Base-by-base conservation (phyloP, 2,888 invertebrate genomes). In the Drosophila anceps region DNA sequence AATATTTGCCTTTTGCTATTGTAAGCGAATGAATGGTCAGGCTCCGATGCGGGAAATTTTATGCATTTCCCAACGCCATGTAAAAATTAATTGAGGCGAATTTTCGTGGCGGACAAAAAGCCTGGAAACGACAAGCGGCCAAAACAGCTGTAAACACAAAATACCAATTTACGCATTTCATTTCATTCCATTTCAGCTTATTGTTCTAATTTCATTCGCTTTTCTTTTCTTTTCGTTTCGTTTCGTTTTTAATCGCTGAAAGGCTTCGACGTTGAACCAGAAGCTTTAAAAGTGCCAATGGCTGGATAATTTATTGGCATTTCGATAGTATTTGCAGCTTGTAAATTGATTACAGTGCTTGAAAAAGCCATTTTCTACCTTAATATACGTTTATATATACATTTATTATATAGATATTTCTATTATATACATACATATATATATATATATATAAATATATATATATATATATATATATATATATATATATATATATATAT, bases 1-100 rank as follows among this genome's bases (percentile, higher is more conserved):
- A 85, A 85, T 81, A 81, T 82, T 79, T 85, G 74, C 67, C 43
- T 29, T 54, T 61, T 48, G 59, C 59, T 68, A 41, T 63, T 61
- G 58, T 59, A 43, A 48, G 37, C 53, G 71, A 63, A 35, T 41
- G 71, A 63, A 41, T 48, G 62, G 53, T 37, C 53, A 20, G 50
- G 27, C 37, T 46, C 37, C 33, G 51, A 44, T 43, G 39, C 33
- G 39, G 27, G 58, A 35, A 37, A 43, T 57, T 53, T 46, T 63
- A 62, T 71, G 75, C 60, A 67, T 71, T 61, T 65, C n/a, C 29
- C 43, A 37, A 39, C 50, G 43, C n/a, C 62, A 58, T 54, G 61
- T 65, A 69, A 44, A 44, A 70, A 75, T 78, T 84, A 78, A 82
- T 78, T 79, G 85, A 69, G 48, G 66, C 58, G 62, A 60, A 53